Evolutionary conservation across 2,113 vertebrate genomes (phyloP).

Genomic region (Callospermophilus lateralis): DNA sequence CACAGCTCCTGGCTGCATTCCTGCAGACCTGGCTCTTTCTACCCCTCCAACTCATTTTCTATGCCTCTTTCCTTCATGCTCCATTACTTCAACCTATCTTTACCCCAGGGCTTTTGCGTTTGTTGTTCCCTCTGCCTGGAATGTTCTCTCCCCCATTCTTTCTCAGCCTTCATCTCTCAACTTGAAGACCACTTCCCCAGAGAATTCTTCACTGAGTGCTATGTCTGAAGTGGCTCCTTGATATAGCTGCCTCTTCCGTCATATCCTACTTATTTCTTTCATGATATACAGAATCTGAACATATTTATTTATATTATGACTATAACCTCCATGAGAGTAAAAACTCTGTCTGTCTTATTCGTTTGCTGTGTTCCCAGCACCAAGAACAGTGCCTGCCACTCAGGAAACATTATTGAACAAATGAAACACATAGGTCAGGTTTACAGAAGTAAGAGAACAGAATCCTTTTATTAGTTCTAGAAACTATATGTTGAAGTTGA

Average conservation of each 20-base stretch:
- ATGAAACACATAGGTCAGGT: background rate
- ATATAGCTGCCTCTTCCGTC: background rate
- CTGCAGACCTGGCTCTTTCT: background rate
- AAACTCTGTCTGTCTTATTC: background rate
- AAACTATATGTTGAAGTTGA: conserved; percentile 13
- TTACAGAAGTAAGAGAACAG: background rate
- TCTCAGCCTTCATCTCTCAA: background rate
- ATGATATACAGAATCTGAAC: background rate
- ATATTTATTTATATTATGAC: background rate
- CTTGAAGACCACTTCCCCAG: background rate
- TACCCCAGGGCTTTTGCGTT: background rate
- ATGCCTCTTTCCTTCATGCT: background rate
- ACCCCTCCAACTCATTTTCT: background rate
- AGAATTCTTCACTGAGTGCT: background rate
- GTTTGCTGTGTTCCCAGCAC: background rate
- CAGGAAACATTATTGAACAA: conserved; percentile 38
- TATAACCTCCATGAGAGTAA: background rate
- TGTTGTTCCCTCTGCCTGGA: background rate
- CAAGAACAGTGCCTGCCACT: background rate
- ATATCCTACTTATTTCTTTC: background rate
- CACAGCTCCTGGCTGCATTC: background rate
- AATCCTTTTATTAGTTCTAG: background rate
- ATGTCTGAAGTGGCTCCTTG: background rate
- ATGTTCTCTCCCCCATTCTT: background rate
- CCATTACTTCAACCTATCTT: background rate